Percentiles rank a stretch among this genome's conserved stretches.
Evolutionary conservation across 2,888 invertebrate genomes (phyloP).

Genomic region (Tipula lateralis): DNA sequence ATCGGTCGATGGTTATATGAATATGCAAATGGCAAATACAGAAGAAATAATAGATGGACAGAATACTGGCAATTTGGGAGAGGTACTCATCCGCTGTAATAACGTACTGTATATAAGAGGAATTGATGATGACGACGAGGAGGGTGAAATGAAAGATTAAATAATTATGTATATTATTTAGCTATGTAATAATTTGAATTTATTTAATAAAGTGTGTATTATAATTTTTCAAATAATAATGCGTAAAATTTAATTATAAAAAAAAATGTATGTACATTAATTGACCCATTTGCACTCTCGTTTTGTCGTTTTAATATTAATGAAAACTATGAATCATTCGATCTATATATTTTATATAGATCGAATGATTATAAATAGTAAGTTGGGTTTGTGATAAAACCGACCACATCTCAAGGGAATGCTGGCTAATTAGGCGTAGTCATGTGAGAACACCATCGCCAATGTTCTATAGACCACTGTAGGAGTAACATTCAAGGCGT

Average conservation of each 20-base stretch:
- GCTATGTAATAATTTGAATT: slow-evolving; percentile 29
- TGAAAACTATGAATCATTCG: neutral
- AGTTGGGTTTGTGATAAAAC: too few species aligned
- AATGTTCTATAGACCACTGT: too few species aligned
- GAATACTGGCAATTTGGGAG: slow-evolving; percentile 91
- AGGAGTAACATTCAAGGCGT: too few species aligned
- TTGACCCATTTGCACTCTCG: neutral
- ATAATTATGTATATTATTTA: neutral
- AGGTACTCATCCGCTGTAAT: slow-evolving; percentile 95
- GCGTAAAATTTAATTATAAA: neutral
- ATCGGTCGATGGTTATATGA: slow-evolving; percentile 99
- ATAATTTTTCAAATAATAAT: neutral
- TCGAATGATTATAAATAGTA: too few species aligned
- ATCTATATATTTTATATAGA: too few species aligned
- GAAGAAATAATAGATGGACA: slow-evolving; percentile 95
- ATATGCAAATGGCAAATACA: slow-evolving; percentile 93
- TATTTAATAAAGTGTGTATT: slow-evolving; percentile 29
- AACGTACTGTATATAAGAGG: slow-evolving; percentile 94
- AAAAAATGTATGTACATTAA: neutral
- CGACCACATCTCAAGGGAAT: too few species aligned
- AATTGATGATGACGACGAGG: slow-evolving; percentile 94
- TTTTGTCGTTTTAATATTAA: neutral
- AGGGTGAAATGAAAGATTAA: slow-evolving; percentile 90
- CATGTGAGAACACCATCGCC: too few species aligned
- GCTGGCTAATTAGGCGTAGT: too few species aligned